These are phyloP conservation scores for Sebastes dallii DNA, from an alignment of 2,797 vertebrate species.

Conservation along the genomic window DNA sequence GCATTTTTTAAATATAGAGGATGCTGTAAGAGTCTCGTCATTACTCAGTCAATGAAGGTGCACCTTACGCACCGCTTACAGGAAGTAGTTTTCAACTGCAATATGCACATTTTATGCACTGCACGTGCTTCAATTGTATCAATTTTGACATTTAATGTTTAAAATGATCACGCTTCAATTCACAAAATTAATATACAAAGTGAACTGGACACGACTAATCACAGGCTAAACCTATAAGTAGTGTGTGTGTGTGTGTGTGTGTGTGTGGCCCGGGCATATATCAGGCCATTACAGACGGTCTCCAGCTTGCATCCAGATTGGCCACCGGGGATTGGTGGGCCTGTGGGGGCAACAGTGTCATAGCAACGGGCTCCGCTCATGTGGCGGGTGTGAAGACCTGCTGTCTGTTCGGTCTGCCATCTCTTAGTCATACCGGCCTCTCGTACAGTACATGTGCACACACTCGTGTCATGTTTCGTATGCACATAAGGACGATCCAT, in stretches of 20 bases:
- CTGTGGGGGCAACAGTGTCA: slow-evolving; percentile 74
- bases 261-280: slow-evolving; percentile 18
- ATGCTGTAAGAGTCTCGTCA: not conserved
- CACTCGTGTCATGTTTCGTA: not conserved
- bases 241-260: slow-evolving; percentile 10
- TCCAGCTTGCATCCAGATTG: slow-evolving; percentile 78
- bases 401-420: slow-evolving; percentile 71
- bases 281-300: slow-evolving; percentile 69
- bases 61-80: not conserved
- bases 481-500: not conserved
- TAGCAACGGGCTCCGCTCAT: slow-evolving; percentile 70
- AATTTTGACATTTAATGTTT: not conserved
- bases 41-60: not conserved
- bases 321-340: slow-evolving; percentile 71
- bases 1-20: not conserved
- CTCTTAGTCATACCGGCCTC: slow-evolving; percentile 45
- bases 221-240: not conserved
- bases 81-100: not conserved
- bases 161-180: not conserved
- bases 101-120: not conserved
- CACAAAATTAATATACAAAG: not conserved
- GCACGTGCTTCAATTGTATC: not conserved
- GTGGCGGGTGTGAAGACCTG: slow-evolving; percentile 75
- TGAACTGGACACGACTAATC: not conserved
- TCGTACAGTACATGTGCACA: not conserved